Conservation (phyloP, 2,113 vertebrate species). For the Mionectes macconnelli region DNA sequence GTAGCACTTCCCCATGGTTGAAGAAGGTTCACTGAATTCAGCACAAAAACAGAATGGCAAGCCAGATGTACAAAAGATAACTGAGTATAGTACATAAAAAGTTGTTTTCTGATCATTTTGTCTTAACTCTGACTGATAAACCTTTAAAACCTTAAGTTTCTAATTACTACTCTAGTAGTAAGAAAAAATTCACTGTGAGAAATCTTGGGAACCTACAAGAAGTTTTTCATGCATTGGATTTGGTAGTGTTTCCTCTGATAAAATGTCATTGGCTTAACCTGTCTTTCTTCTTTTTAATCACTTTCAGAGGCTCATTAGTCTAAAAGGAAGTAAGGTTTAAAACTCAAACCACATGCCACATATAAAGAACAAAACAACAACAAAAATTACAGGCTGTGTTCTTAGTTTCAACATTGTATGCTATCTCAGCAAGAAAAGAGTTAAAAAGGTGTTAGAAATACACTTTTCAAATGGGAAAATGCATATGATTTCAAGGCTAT, state of each 20-base stretch:
- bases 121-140: neutral
- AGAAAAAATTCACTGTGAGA: conserved; percentile 5
- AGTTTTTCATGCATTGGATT: neutral
- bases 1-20: neutral
- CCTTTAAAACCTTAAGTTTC: neutral
- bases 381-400: neutral
- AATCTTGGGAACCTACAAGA: neutral
- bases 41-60: neutral
- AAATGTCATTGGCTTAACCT: conserved; percentile 51
- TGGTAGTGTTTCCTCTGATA: conserved; percentile 48
- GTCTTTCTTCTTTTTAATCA: conserved; percentile 65
- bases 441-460: conserved; percentile 26
- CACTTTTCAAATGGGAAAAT: conserved; percentile 20
- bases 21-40: neutral
- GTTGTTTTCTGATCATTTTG: neutral
- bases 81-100: neutral
- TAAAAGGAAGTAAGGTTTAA: conserved; percentile 65
- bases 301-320: conserved; percentile 66
- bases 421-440: neutral
- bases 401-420: neutral
- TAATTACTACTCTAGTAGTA: neutral
- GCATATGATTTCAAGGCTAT: neutral
- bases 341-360: conserved; percentile 70
- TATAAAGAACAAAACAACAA: conserved; percentile 24
- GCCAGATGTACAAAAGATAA: neutral